These are phyloP conservation scores for Caenorhabditis doughertyi DNA, from an alignment of 2,888 invertebrate genomes.

Conservation along the genomic window DNA sequence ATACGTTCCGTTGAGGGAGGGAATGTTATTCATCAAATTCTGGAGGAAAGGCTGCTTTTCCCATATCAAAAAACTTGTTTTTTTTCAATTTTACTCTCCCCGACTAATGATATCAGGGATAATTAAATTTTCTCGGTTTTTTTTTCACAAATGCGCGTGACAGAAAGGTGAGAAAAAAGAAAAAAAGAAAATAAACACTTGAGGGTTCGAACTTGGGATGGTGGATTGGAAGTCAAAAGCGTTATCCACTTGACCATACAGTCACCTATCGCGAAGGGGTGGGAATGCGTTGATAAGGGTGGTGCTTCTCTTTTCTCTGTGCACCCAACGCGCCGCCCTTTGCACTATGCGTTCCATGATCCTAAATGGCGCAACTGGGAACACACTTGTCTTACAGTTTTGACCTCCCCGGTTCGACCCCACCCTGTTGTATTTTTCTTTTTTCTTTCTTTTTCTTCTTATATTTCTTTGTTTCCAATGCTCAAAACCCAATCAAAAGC, in stretches of 20 bases:
- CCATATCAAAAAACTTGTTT: constrained; percentile 1
- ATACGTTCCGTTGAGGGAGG: neutral
- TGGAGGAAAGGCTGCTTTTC: neutral
- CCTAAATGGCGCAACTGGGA: neutral
- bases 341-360: too few species aligned
- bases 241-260: neutral
- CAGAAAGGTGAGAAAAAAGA: neutral
- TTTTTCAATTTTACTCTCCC: neutral
- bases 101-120: constrained; percentile 11
- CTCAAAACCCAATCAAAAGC: neutral
- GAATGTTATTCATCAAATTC: constrained; percentile 16
- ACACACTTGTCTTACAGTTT: neutral
- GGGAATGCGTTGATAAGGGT: too few species aligned
- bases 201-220: neutral
- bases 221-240: neutral
- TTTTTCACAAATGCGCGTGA: neutral
- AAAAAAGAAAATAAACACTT: neutral
- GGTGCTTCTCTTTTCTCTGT: too few species aligned
- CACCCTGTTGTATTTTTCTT: neutral
- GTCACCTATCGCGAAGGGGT: too few species aligned
- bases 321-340: too few species aligned
- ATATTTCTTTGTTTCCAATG: neutral
- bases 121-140: constrained; percentile 4
- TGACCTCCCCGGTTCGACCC: neutral
- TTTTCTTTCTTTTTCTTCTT: neutral